Evolutionary conservation across 2,113 vertebrate species (phyloP).

Genomic region (Petrocephalus zakoni): DNA sequence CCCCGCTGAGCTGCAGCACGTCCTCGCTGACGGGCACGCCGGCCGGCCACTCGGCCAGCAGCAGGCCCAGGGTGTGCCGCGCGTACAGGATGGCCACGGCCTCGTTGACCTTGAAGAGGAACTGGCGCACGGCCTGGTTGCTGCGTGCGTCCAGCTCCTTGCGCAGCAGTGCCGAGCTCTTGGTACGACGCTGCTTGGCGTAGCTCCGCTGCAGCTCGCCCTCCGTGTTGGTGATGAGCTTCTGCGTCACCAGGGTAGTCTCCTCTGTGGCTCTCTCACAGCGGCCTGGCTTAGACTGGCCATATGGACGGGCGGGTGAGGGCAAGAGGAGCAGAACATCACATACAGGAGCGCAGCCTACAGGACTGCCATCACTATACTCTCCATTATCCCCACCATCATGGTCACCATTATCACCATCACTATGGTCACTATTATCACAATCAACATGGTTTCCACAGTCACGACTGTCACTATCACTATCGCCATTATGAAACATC

Average conservation of each 20-base stretch:
- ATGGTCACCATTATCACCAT: no score
- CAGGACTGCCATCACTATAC: neutral
- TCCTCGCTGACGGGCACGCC: conserved; percentile 77
- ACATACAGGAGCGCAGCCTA: neutral
- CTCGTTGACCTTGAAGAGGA: conserved; percentile 88
- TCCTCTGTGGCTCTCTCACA: conserved; percentile 86
- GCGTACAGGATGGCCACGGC: conserved; percentile 89
- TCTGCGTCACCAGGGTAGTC: conserved; percentile 80
- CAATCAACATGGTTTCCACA: no score
- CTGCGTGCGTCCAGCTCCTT: conserved; percentile 88
- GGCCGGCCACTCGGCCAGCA: conserved; percentile 84
- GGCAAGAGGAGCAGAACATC: neutral
- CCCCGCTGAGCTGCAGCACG: conserved; percentile 81
- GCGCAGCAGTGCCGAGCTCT: conserved; percentile 86
- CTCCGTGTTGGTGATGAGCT: conserved; percentile 90
- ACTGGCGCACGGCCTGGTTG: conserved; percentile 81
- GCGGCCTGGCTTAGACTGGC: conserved; percentile 76
- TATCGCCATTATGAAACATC: neutral
- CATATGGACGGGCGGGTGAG: neutral
- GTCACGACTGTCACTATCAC: neutral
- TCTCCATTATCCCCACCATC: neutral
- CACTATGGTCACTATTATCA: no score
- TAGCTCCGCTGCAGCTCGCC: conserved; percentile 90
- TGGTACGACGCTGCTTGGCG: conserved; percentile 86
- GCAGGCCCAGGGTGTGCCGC: conserved; percentile 80